Conservation (phyloP, 30 jellyfish, hydroid and myxozoan species). For the Sanderia malayensis region DNA sequence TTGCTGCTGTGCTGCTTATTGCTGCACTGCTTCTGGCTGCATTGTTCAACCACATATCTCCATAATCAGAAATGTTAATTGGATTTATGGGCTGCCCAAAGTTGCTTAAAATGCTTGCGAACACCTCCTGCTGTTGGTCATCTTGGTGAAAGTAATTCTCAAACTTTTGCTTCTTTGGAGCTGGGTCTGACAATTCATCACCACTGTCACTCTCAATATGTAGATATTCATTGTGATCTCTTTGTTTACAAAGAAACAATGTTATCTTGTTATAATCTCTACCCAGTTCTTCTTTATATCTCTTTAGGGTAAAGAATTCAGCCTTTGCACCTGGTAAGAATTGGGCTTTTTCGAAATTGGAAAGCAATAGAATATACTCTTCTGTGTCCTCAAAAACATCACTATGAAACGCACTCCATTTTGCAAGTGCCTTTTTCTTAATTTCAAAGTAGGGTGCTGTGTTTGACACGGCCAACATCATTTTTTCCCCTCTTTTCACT, state of each 20-base stretch:
- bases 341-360: not conserved
- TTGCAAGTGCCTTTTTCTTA: not conserved
- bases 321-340: not conserved
- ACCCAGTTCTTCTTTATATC: not conserved
- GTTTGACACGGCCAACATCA: not conserved
- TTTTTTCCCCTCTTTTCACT: not conserved
- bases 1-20: too few relatives aligned
- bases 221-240: not conserved
- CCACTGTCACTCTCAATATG: not conserved
- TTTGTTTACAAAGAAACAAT: not conserved
- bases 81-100: not conserved
- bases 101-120: not conserved
- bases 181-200: not conserved
- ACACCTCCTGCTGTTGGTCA: not conserved
- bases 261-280: not conserved
- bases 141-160: not conserved
- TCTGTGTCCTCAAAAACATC: not conserved
- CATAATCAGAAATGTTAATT: not conserved
- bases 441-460: not conserved
- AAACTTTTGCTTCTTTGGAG: not conserved
- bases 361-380: not conserved
- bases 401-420: not conserved
- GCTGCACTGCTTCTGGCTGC: not conserved
- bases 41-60: not conserved
- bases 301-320: not conserved